Evolutionary conservation across 2,797 vertebrate genomes (phyloP), one percentile per base, ranked within the genome.

Genomic region (Acrossocheilus wenchowensis): DNA sequence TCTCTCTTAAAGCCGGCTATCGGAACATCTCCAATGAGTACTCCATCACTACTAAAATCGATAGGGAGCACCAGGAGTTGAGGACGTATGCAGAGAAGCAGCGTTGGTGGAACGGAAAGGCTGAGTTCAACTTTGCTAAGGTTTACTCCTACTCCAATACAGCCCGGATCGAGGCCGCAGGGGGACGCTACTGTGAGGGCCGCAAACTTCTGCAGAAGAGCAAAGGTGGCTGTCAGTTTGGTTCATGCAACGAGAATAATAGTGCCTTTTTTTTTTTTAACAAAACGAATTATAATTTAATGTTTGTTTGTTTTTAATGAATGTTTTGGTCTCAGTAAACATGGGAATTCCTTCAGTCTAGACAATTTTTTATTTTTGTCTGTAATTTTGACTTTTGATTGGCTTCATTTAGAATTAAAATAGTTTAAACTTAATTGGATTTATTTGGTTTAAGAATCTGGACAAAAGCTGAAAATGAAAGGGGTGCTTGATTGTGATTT

Each of bases 1-100:
- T 45, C 68, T 9, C 54, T 60, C 57, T 86, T 84, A 21, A 73
- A 99, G 98, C 91, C 52, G 97, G 97, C 14, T 80, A 96, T 91
- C 95, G 97, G 62, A 99, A 99, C 93, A 99, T 99, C 95, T 96
- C 95, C 15, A 96, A 99, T 90, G 96, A 98, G 92, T 96, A 99
- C 74, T 96, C 96, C 69, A 97, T 99, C 93, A 98, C 96, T n/a
- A 98, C 96, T 21, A 97, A 96, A 91, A 97, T 99, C 74, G 97
- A 98, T 93, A 95, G 91, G 90, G 97, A 97, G 81, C 98, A 99
- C 89, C 96, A 97, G 34, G 88, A 92, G 68, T 11, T 98, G 94
- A 97, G 95, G 89, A 94, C 91, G 83, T 96, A 99, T 60, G 98
- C 98, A 43, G 94, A 73, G 84, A 94, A 90, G 84, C 93, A 95